phyloP scores from a whole-genome alignment of 2,888 invertebrate species.

The Octodonta nipae region DNA sequence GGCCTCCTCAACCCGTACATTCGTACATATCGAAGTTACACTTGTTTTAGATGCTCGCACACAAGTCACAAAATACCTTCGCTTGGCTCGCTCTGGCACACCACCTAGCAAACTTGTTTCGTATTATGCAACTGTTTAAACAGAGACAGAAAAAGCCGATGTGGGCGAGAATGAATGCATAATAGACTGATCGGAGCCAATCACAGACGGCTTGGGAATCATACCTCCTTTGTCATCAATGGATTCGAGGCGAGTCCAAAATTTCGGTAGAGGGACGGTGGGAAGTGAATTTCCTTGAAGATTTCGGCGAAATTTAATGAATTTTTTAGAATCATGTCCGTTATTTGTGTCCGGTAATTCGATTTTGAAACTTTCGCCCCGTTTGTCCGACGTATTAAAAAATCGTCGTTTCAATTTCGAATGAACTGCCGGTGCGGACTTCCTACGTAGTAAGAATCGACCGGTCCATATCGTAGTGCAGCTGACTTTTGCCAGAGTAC shows the following conservation, averaged over 20 bases:
- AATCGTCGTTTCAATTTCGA: too few species aligned
- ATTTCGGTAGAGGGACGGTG: slow-evolving; percentile 29
- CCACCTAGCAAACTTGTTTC: not conserved
- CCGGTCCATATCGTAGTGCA: slow-evolving; percentile 37
- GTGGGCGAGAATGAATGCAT: slow-evolving; percentile 8
- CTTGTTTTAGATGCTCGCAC: too few species aligned
- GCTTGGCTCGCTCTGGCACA: slow-evolving; percentile 3
- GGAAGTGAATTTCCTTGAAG: slow-evolving; percentile 2
- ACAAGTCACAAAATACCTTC: not conserved
- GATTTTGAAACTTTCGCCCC: too few species aligned
- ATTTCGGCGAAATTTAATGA: too few species aligned
- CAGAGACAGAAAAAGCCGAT: slow-evolving; percentile 2
- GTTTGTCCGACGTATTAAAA: too few species aligned
- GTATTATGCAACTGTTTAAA: slow-evolving; percentile 1
- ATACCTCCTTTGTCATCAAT: slow-evolving; percentile 53
- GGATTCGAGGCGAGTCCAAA: slow-evolving; percentile 51
- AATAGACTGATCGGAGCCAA: slow-evolving; percentile 40
- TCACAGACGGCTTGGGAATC: slow-evolving; percentile 41
- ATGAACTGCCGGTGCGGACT: slow-evolving; percentile 11
- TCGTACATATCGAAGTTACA: too few species aligned
- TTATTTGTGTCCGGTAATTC: too few species aligned
- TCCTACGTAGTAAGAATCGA: slow-evolving; percentile 34
- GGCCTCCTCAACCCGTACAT: too few species aligned
- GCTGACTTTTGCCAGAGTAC: slow-evolving; percentile 35
- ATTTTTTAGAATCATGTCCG: too few species aligned